A percentile compares a stretch with the other conserved stretches of the same genome.
phyloP scores from a whole-genome alignment of 1,140 invertebrate species.

The Scaptodrosophila lebanonensis region DNA sequence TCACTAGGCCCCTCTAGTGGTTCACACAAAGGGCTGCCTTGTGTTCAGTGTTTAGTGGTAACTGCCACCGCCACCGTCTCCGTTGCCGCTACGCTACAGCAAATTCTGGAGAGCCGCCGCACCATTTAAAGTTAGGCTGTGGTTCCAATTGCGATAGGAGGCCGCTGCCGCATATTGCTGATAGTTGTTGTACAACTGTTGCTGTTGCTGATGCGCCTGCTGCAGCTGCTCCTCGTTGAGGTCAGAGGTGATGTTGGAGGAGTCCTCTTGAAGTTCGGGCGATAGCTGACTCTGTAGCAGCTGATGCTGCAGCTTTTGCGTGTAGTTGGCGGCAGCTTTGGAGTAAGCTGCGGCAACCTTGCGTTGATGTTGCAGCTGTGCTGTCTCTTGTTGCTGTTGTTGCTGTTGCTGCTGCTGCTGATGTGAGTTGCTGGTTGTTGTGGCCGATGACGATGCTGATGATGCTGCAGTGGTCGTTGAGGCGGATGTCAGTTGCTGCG shows the following conservation, averaged over 20 bases:
- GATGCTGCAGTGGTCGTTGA: slow-evolving; percentile 40
- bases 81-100: slow-evolving; percentile 54
- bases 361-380: not conserved
- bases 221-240: slow-evolving; percentile 74
- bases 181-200: slow-evolving; percentile 72
- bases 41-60: too few relatives aligned
- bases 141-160: slow-evolving; percentile 71
- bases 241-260: slow-evolving; percentile 73
- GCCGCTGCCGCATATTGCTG: slow-evolving; percentile 71
- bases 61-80: not conserved
- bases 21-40: slow-evolving; percentile 52
- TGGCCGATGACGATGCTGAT: slow-evolving; percentile 50
- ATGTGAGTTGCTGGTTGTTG: slow-evolving; percentile 55
- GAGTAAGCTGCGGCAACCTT: slow-evolving; percentile 7
- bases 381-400: not conserved
- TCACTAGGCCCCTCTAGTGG: not conserved
- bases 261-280: slow-evolving; percentile 67
- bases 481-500: slow-evolving; percentile 73
- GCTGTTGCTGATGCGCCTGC: slow-evolving; percentile 63
- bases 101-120: slow-evolving; percentile 70
- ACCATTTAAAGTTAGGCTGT: slow-evolving; percentile 67
- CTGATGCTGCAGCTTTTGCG: slow-evolving; percentile 59
- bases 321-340: slow-evolving; percentile 40
- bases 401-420: slow-evolving; percentile 53
- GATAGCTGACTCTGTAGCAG: slow-evolving; percentile 57